Base-by-base conservation (phyloP, 2,113 vertebrate species). In the Sminthopsis crassicaudata region DNA sequence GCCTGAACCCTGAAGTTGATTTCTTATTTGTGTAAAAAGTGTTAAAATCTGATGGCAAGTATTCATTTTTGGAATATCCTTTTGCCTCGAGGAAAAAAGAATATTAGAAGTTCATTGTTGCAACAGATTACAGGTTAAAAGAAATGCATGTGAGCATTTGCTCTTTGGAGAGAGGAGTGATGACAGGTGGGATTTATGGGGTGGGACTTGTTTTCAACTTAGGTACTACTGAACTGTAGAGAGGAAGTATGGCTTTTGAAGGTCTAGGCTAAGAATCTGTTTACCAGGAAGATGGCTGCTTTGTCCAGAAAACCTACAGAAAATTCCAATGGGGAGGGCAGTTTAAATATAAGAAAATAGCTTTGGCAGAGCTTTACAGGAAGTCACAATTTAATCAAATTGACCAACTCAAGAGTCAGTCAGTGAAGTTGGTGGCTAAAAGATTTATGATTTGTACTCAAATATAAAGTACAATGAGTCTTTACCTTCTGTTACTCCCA, bases 311-410 rank as follows among this genome's bases (percentile, higher is more conserved):
- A 92, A 42, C 26, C 24, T 92, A 92, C 2, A 90, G 93, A 53
- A 42, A 91, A 94, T 2, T 46, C 23, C 50, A 89, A 91, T 91
- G 27, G 42, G 30, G 30, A 53, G 14, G 23, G 25, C 16, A 93
- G 55, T 88, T 88, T 91, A 95, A 53, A 53, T 36, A 10, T 55
- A 30, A 92, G 0, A 84, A n/a, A 57, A 90, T 90, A 93, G 57
- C n/a, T 91, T 95, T 48, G 30, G 90, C 23, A 89, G 42, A 92
- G 16, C 27, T 94, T 91, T 24, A 23, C 2, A 89, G 27, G 27
- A 91, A 90, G 36, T 51, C 88, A 52, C 88, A 90, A 93, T 90
- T 76, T 94, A 91, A 93, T 90, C 22, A 53, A 57, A 95, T 46
- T 46, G 54, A 91, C 25, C 30, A 89, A 91, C 53, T 93, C 50